These are phyloP conservation scores for Stylophora pistillata DNA, from an alignment of 64 coral and sea anemone genomes.

Conservation along the genomic window DNA sequence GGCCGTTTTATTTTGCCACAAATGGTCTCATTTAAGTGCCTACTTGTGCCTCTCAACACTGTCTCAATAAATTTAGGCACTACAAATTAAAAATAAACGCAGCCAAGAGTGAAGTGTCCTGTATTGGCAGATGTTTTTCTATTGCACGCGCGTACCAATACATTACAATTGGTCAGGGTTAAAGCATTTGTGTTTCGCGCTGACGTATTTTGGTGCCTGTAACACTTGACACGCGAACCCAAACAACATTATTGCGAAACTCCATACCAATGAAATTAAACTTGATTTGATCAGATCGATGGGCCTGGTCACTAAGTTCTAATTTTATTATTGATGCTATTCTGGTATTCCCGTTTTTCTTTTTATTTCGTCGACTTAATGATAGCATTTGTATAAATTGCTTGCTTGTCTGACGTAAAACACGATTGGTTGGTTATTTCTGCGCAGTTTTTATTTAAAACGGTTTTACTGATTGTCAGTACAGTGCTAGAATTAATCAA, in stretches of 20 bases:
- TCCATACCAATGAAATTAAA: not conserved
- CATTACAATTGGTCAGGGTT: not conserved
- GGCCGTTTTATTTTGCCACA: not conserved
- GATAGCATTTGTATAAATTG: not conserved
- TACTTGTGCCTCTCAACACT: conserved; percentile 12
- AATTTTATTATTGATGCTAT: not conserved
- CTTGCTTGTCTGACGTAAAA: too few species aligned
- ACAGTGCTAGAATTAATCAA: too few species aligned
- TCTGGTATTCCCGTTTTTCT: too few species aligned
- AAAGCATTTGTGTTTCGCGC: not conserved
- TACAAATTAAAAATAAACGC: conserved; percentile 45
- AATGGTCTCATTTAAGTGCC: conserved; percentile 8
- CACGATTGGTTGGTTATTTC: too few species aligned
- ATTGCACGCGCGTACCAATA: not conserved
- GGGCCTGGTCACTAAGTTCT: not conserved
- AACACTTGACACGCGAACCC: not conserved
- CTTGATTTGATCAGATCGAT: not conserved
- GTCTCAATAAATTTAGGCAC: not conserved
- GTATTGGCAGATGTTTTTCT: conserved; percentile 30
- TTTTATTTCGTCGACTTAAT: not conserved
- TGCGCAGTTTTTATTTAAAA: too few species aligned
- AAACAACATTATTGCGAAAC: not conserved
- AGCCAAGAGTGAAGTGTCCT: not conserved
- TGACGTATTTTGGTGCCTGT: conserved; percentile 3
- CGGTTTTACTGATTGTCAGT: too few species aligned